These are phyloP conservation scores for Atethmia centrago DNA, from an alignment of 2,888 invertebrate genomes.

Conservation along the genomic window DNA sequence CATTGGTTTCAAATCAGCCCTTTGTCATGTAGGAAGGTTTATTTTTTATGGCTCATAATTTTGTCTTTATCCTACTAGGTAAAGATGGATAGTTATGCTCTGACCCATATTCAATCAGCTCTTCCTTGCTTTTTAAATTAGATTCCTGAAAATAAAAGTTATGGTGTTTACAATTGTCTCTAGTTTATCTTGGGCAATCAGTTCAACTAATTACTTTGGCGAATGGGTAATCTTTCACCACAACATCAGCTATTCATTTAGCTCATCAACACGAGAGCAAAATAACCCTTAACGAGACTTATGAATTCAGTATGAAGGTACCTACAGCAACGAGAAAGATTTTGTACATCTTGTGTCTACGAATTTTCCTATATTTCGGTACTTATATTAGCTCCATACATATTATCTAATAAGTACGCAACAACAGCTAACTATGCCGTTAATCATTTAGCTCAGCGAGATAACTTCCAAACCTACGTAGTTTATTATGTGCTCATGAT, in stretches of 20 bases:
- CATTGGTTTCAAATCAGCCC: not conserved
- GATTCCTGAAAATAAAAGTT: not conserved
- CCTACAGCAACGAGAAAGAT: not conserved
- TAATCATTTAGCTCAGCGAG: conserved; percentile 28
- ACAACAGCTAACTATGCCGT: conserved; percentile 19
- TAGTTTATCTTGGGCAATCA: not conserved
- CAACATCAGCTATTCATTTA: not conserved
- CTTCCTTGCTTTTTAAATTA: not conserved
- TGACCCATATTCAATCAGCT: not conserved
- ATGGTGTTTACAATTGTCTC: not conserved
- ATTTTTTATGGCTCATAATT: not conserved
- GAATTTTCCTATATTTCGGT: no score
- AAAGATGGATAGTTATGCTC: not conserved
- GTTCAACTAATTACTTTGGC: conserved; percentile 9
- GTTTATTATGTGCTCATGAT: conserved; percentile 33
- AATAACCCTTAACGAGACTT: not conserved
- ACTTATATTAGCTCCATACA: no score
- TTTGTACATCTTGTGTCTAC: not conserved
- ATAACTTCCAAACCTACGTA: conserved; percentile 31
- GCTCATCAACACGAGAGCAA: not conserved
- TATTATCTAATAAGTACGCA: conserved; percentile 13
- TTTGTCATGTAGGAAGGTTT: no score
- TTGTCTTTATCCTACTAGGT: not conserved
- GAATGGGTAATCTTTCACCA: not conserved
- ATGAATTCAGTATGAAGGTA: not conserved